Evolutionary conservation across 2,797 vertebrate species (phyloP).

Genomic region (Astyanax mexicanus): DNA sequence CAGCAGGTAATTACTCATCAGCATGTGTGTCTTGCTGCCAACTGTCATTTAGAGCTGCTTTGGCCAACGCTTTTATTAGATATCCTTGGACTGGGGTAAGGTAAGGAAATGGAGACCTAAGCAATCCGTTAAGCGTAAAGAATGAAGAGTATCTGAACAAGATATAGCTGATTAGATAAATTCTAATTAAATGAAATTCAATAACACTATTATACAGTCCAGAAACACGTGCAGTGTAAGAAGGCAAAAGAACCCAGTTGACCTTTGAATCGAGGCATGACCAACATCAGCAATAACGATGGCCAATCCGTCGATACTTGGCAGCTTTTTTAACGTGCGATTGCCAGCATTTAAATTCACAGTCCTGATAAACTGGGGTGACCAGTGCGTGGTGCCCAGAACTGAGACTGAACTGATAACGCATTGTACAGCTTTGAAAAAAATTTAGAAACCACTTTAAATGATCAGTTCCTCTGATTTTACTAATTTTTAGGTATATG

Average conservation of each 20-base stretch:
- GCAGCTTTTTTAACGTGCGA: too few species aligned
- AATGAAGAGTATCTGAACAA: neutral
- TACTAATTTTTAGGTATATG: too few species aligned
- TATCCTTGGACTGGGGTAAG: neutral
- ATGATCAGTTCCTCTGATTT: too few species aligned
- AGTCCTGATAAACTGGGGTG: too few species aligned
- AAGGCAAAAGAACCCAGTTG: neutral
- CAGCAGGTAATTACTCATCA: constrained; percentile 30
- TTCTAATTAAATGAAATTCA: neutral
- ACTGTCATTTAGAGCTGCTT: constrained; percentile 3
- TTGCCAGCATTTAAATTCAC: too few species aligned
- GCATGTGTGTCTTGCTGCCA: neutral
- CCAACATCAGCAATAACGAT: too few species aligned
- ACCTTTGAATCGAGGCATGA: too few species aligned
- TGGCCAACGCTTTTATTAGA: neutral
- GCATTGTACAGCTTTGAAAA: too few species aligned
- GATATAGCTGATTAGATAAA: neutral
- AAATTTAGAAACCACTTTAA: too few species aligned
- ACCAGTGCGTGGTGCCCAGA: too few species aligned
- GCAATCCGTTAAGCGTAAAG: neutral
- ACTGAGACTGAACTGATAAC: too few species aligned
- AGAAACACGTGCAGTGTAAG: neutral
- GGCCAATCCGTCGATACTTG: too few species aligned
- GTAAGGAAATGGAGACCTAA: neutral
- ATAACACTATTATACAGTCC: neutral